Conservation (phyloP, 2,888 invertebrate species). For the Eupithecia insigniata region DNA sequence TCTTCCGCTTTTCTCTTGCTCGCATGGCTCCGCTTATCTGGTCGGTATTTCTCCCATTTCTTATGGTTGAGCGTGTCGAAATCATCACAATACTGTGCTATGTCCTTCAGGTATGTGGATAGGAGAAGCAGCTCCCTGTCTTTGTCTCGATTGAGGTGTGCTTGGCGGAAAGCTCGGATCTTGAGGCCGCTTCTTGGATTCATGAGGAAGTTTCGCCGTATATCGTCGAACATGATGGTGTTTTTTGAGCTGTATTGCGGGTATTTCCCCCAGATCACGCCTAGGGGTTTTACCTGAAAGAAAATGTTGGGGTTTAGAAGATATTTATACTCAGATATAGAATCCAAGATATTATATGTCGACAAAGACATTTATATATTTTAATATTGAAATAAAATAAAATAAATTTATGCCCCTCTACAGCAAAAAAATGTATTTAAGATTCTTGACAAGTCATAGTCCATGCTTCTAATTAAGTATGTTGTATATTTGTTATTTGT, state of each 20-base stretch:
- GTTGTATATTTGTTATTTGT: too few species aligned
- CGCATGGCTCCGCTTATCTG: conserved; percentile 69
- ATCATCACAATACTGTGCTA: conserved; percentile 91
- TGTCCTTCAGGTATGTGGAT: conserved; percentile 91
- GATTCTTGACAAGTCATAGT: too few species aligned
- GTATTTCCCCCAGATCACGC: conserved; percentile 98
- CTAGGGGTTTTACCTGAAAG: conserved; percentile 93
- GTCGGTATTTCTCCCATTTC: conserved; percentile 94
- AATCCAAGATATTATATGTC: too few species aligned
- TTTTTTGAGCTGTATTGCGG: conserved; percentile 94
- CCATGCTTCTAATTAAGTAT: too few species aligned
- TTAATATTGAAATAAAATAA: too few species aligned
- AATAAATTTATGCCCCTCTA: too few species aligned
- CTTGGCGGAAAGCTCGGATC: conserved; percentile 95
- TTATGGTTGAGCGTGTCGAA: conserved; percentile 94
- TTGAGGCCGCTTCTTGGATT: conserved; percentile 97
- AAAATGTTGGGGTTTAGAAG: neutral
- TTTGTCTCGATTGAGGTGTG: conserved; percentile 92
- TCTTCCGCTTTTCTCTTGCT: conserved; percentile 81
- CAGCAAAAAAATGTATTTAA: too few species aligned
- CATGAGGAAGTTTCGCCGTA: conserved; percentile 97
- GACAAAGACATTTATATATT: too few species aligned
- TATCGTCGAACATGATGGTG: conserved; percentile 99
- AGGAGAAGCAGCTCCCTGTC: conserved; percentile 93
- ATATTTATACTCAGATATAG: neutral